Conservation (phyloP, 2,888 invertebrate genomes). For the Lycocerus yunnanus region DNA sequence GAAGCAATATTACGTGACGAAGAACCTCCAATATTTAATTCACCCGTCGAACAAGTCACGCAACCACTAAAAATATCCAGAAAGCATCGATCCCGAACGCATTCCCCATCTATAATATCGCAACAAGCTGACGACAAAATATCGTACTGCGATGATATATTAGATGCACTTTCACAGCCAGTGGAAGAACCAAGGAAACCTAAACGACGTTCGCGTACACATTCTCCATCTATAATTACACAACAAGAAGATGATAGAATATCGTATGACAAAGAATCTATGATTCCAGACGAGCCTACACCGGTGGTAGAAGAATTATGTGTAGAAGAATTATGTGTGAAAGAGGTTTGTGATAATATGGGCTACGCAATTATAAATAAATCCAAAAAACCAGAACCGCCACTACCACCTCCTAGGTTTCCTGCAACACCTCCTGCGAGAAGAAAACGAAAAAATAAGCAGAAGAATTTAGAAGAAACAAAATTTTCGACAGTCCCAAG, state of each 20-base stretch:
- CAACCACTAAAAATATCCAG: constrained; percentile 62
- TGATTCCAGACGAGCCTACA: constrained; percentile 56
- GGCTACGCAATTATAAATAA: constrained; percentile 83
- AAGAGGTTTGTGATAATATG: constrained; percentile 53
- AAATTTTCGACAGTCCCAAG: constrained; percentile 74
- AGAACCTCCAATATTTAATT: constrained; percentile 64
- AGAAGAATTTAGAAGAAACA: constrained; percentile 58
- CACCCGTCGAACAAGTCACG: constrained; percentile 7
- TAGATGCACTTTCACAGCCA: constrained; percentile 49
- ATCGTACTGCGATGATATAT: constrained; percentile 65
- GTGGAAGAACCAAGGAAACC: not conserved
- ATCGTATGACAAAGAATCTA: constrained; percentile 64
- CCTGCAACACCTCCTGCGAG: constrained; percentile 54
- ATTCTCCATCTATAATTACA: constrained; percentile 62
- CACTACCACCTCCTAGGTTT: constrained; percentile 64
- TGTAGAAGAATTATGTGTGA: constrained; percentile 30
- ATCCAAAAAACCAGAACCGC: constrained; percentile 55
- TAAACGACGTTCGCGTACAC: constrained; percentile 57
- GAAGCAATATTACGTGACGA: constrained; percentile 63
- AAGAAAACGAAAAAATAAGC: constrained; percentile 31
- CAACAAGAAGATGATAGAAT: constrained; percentile 58
- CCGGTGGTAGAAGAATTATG: constrained; percentile 47
- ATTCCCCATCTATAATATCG: constrained; percentile 62
- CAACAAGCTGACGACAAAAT: constrained; percentile 58
- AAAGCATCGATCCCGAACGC: constrained; percentile 60